Evolutionary conservation across 2,888 invertebrate genomes (phyloP), one percentile per base, ranked within the genome.

Genomic region (Polyploca ridens): DNA sequence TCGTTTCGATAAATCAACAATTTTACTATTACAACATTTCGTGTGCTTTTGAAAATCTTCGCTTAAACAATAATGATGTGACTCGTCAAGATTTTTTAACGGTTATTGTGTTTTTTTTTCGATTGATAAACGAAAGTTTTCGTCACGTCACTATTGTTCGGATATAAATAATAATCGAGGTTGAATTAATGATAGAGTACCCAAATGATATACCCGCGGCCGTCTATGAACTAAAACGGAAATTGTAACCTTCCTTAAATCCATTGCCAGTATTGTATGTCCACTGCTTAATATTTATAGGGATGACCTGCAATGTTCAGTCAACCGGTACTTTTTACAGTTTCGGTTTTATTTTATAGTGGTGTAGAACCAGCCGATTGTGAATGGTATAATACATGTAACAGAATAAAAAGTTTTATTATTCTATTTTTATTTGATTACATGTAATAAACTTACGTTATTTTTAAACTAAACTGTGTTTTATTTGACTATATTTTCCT

Each of bases 361-460:
- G 41, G 38, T 38, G 8, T 41, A 13, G 41, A 41, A 41, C 78
- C 77, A 70, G 74, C 68, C 69, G 70, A 71, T 78, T 74, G 75
- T 79, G 82, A 81, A 82, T 83, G 84, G 82, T 83, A 85, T 85
- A 83, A 69, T 79, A 85, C 86, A 86, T 89, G 89, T 91, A 89
- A 88, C 84, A 87, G 84, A 89, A 88, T 88, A 87, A 90, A 89
- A 83, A 61, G 59, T 85, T 90, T 87, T 89, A 90, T 89, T 87
- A 83, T 88, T 85, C 84, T 90, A 91, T 91, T 93, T 93, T 93
- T 93, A 93, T 93, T 93, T 93, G 77, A 91, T 90, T 91, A 92
- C 90, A 91, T 93, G 92, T 92, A 93, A 93, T 93, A 94, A 93
- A 93, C 93, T 91, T 91, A 93, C 90, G 92, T 93, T 93, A 93